Base-by-base conservation (phyloP, 2,113 vertebrate genomes). In the Geococcyx californianus region DNA sequence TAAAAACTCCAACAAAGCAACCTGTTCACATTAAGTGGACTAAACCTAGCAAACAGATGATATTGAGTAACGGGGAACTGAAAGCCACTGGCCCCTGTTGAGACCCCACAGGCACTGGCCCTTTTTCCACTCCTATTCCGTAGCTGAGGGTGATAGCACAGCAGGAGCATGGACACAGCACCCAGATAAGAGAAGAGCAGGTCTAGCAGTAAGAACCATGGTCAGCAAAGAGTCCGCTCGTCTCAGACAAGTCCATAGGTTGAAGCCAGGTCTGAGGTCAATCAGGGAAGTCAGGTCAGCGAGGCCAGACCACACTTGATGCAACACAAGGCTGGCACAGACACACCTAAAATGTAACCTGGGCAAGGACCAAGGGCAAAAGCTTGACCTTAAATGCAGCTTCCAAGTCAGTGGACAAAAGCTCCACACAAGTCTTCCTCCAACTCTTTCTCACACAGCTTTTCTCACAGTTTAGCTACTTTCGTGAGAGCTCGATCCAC, bases 141-240 rank as follows among this genome's bases (percentile, higher is more conserved):
- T 11, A 73, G 69, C 33, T 63, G 60, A 64, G 24, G 34, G 42
- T 21, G 21, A 20, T 42, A 91, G 52, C 13, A 2, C 51, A 47
- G 73, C 47, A 58, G 42, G 24, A 47, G 5, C 47, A 60, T 66
- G 69, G 34, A 47, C 64, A 8, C 33, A 44, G 3, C 16, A 10
- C 25, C 56, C 60, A 59, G 16, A 10, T 4, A 70, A 47, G 13
- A 68, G 21, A 44, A 82, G 66, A 75, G 28, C 10, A 17, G 3
- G 51, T 13, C 38, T 75, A 72, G 24, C 1, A 3, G 29, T 0
- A 56, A 29, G 8, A 79, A 55, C 49, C 21, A 25, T 0, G 1
- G 16, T 34, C 74, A 76, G 54, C 25, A 63, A 59, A 55, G 87
- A 75, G 31, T 38, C 60, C 38, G 13, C 5, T 1, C 33, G 42